Conservation (phyloP, 2,888 invertebrate genomes). For the Cataglyphis rosenhaueri region DNA sequence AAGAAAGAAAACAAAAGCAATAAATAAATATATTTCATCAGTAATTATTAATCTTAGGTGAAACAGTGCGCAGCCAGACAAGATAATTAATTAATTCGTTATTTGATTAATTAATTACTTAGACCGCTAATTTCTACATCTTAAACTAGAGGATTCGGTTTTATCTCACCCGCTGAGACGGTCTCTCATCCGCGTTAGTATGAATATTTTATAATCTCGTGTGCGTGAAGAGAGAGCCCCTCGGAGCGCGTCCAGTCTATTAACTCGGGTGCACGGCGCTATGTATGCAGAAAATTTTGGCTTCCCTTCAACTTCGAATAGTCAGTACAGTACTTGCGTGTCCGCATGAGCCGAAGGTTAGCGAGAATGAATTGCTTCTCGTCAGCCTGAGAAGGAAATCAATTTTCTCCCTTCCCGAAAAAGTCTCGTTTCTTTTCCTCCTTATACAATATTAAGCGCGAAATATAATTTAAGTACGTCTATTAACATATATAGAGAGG, state of each 20-base stretch:
- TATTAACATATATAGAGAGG: background rate
- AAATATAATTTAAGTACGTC: conserved; percentile 52
- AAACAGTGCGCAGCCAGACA: conserved; percentile 75
- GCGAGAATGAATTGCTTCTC: conserved; percentile 4
- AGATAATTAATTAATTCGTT: conserved; percentile 68
- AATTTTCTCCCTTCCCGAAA: conserved; percentile 11
- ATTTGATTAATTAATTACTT: conserved; percentile 77
- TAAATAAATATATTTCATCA: conserved; percentile 67
- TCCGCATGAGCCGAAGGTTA: conserved; percentile 50
- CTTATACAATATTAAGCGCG: background rate
- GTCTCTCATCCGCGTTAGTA: conserved; percentile 74
- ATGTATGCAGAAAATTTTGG: conserved; percentile 80
- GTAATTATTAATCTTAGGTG: conserved; percentile 51
- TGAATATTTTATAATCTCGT: conserved; percentile 62
- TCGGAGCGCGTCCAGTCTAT: conserved; percentile 85
- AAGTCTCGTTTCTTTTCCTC: background rate
- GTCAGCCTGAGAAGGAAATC: background rate
- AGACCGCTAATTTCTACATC: conserved; percentile 81
- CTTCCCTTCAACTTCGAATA: conserved; percentile 76
- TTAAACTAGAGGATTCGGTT: conserved; percentile 82
- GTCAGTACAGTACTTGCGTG: conserved; percentile 55
- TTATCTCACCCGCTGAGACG: conserved; percentile 84
- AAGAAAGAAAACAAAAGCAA: conserved; percentile 56
- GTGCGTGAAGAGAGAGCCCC: conserved; percentile 78
- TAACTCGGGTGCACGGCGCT: conserved; percentile 77